Evolutionary conservation across 2,113 vertebrate genomes (phyloP).

Genomic region (Oceanites oceanicus): DNA sequence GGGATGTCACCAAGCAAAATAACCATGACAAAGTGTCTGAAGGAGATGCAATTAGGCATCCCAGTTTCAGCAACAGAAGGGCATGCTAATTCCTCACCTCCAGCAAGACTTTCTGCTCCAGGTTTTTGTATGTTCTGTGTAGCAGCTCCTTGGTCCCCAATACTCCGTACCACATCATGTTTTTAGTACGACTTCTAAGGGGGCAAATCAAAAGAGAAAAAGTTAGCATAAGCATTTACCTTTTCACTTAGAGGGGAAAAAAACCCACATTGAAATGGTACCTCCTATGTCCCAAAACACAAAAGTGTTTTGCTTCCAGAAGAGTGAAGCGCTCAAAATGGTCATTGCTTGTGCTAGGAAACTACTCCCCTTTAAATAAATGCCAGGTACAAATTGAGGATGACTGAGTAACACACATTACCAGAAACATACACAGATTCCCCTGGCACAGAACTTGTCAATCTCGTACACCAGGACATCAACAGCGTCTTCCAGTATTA

Average conservation of each 20-base stretch:
- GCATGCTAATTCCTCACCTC: slow-evolving; percentile 78
- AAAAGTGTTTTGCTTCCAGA: neutral
- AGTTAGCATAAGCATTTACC: neutral
- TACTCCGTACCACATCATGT: slow-evolving; percentile 97
- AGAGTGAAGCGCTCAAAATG: neutral
- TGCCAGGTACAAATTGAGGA: neutral
- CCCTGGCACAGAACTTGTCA: neutral
- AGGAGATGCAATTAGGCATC: neutral
- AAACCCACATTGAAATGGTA: neutral
- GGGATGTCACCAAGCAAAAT: neutral
- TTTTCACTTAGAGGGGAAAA: neutral
- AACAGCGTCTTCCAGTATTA: neutral
- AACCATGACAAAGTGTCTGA: neutral
- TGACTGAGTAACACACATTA: neutral
- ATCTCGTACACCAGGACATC: neutral
- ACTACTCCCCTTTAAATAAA: neutral
- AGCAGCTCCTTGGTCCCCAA: slow-evolving; percentile 92
- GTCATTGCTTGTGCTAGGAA: neutral
- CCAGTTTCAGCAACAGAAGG: neutral
- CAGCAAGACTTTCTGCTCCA: slow-evolving; percentile 91
- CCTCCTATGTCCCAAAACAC: neutral
- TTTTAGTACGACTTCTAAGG: slow-evolving; percentile 92
- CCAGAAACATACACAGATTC: neutral
- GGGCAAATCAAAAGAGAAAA: neutral
- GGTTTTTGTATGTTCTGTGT: slow-evolving; percentile 91